Evolutionary conservation across 2,888 invertebrate genomes (phyloP).

Genomic region (Nomada ruficornis): DNA sequence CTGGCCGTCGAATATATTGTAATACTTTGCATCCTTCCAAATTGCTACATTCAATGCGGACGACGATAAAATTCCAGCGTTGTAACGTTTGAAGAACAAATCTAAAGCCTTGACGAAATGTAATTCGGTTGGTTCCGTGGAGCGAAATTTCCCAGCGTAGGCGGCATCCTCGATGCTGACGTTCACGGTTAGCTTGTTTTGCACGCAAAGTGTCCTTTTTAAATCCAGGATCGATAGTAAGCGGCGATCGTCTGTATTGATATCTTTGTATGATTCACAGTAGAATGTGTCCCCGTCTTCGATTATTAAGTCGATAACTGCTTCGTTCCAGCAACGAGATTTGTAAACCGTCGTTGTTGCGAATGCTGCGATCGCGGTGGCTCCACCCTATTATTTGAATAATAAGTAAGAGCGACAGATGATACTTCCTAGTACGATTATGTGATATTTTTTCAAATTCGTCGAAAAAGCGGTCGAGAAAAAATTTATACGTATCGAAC

Average conservation of each 20-base stretch:
- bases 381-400: constrained; percentile 75
- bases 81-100: constrained; percentile 76
- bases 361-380: constrained; percentile 80
- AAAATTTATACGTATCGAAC: background rate
- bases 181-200: constrained; percentile 71
- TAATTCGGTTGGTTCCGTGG: constrained; percentile 75
- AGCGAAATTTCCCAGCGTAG: constrained; percentile 79
- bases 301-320: constrained; percentile 79
- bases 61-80: constrained; percentile 77
- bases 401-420: background rate
- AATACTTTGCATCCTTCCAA: constrained; percentile 75
- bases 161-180: constrained; percentile 77
- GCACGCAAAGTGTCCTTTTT: constrained; percentile 70
- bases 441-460: background rate
- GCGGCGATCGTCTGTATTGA: constrained; percentile 73
- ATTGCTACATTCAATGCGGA: constrained; percentile 77
- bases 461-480: background rate
- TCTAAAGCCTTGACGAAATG: constrained; percentile 79
- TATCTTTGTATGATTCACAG: constrained; percentile 76
- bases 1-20: constrained; percentile 80
- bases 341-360: constrained; percentile 77
- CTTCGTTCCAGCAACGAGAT: constrained; percentile 79
- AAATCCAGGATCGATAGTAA: constrained; percentile 75
- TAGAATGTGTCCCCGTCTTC: constrained; percentile 81
- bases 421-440: background rate